Evolutionary conservation across 1,140 invertebrate species (phyloP).

Genomic region (Solenopsis invicta): DNA sequence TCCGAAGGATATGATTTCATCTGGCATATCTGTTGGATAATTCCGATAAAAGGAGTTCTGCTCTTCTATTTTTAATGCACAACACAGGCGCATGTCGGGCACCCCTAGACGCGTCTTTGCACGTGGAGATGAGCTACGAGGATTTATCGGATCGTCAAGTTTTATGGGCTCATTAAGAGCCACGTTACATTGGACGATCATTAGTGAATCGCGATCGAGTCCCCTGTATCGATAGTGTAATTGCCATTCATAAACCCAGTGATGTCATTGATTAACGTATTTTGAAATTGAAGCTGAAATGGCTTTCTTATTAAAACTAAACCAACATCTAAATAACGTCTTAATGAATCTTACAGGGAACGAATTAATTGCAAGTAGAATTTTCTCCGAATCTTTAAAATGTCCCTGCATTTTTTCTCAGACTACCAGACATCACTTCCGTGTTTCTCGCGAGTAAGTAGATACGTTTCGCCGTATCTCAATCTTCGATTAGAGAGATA

Average conservation of each 20-base stretch:
- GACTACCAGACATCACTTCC: background rate
- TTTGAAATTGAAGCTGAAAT: background rate
- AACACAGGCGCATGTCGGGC: slow-evolving; percentile 21
- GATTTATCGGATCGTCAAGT: slow-evolving; percentile 43
- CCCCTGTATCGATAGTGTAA: slow-evolving; percentile 1
- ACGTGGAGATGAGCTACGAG: background rate
- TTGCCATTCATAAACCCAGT: slow-evolving; percentile 2
- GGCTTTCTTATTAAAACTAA: too few relatives aligned
- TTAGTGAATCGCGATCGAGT: slow-evolving; percentile 20
- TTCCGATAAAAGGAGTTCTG: slow-evolving; percentile 23
- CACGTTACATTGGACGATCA: background rate
- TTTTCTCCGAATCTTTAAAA: background rate
- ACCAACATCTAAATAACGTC: background rate
- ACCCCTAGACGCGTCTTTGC: background rate
- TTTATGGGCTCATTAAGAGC: slow-evolving; percentile 35
- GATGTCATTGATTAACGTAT: background rate
- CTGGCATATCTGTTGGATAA: slow-evolving; percentile 17
- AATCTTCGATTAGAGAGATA: background rate
- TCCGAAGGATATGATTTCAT: background rate
- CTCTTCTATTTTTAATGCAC: slow-evolving; percentile 36
- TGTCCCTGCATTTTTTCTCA: background rate
- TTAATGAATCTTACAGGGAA: background rate
- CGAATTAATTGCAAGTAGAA: background rate
- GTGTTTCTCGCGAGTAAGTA: background rate
- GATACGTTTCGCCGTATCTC: background rate